Evolutionary conservation across 2,888 invertebrate genomes (phyloP).

Genomic region (Cordilura impudica): DNA sequence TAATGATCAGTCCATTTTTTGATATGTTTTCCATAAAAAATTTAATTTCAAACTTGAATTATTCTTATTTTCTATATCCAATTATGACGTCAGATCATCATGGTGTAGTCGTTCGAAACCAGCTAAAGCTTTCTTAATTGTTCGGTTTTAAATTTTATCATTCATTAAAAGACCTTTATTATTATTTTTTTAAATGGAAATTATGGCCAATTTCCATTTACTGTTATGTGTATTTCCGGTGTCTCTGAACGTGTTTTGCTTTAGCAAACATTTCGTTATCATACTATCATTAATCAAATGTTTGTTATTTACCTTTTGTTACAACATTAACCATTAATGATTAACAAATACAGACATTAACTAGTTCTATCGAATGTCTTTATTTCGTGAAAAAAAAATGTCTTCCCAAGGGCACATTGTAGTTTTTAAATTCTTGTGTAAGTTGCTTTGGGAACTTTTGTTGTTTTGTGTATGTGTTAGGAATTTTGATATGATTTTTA

Average conservation of each 20-base stretch:
- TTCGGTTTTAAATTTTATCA: no score
- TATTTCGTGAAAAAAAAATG: constrained; percentile 6
- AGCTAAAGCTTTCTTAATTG: no score
- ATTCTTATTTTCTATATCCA: no score
- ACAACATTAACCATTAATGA: constrained; percentile 12
- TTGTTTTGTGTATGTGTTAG: constrained; percentile 49
- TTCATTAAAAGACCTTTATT: background rate
- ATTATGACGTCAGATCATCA: no score
- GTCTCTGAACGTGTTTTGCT: constrained; percentile 15
- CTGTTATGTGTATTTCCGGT: constrained; percentile 27
- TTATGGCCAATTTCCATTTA: constrained; percentile 32
- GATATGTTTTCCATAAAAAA: no score
- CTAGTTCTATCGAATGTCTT: constrained; percentile 18
- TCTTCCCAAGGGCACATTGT: constrained; percentile 20
- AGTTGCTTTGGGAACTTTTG: constrained; percentile 6
- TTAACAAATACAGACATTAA: constrained; percentile 42
- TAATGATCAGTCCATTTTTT: no score
- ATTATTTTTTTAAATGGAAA: constrained; percentile 15
- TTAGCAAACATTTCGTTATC: constrained; percentile 10
- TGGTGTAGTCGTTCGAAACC: no score
- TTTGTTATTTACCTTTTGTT: background rate
- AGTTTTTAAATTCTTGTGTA: constrained; percentile 14
- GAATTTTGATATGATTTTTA: constrained; percentile 52
- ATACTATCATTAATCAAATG: background rate
- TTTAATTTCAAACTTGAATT: no score